phyloP scores from a whole-genome alignment of 2,797 vertebrate species.

The Nothura maculosa region DNA sequence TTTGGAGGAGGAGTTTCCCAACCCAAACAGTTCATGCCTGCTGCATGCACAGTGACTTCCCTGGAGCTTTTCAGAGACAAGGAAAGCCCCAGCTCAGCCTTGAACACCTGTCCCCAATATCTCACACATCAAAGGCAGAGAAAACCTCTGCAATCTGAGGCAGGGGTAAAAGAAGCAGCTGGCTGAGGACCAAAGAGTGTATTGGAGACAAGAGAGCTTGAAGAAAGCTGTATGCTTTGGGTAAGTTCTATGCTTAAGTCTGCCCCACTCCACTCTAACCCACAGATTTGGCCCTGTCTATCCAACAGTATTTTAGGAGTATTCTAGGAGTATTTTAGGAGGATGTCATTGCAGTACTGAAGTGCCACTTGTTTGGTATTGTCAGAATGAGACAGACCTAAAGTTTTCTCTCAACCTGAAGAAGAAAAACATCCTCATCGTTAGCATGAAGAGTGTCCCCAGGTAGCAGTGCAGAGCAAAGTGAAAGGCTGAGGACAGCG shows the following conservation, averaged over 20 bases:
- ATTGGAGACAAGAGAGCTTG: neutral
- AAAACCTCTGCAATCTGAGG: neutral
- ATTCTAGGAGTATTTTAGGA: slow-evolving; percentile 38
- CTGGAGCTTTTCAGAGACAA: neutral
- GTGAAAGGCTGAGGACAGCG: neutral
- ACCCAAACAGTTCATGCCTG: neutral
- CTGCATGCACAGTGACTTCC: neutral
- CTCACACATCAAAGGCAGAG: neutral
- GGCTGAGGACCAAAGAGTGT: neutral
- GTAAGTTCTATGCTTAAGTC: neutral
- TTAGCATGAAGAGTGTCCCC: neutral
- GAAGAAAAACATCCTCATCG: slow-evolving; percentile 38
- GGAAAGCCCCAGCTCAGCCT: neutral
- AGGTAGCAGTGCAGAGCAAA: neutral
- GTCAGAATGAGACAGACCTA: neutral
- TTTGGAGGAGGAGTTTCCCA: neutral
- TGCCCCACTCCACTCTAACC: neutral
- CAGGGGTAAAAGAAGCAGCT: neutral
- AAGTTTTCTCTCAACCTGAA: slow-evolving; percentile 19
- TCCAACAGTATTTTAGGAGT: slow-evolving; percentile 32
- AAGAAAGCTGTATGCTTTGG: neutral
- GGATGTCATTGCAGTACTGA: neutral
- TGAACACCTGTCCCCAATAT: neutral
- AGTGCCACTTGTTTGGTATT: slow-evolving; percentile 10
- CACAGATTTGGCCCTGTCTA: neutral